phyloP scores from a whole-genome alignment of 2,888 invertebrate genomes.

The Drosophila maculinotata region DNA sequence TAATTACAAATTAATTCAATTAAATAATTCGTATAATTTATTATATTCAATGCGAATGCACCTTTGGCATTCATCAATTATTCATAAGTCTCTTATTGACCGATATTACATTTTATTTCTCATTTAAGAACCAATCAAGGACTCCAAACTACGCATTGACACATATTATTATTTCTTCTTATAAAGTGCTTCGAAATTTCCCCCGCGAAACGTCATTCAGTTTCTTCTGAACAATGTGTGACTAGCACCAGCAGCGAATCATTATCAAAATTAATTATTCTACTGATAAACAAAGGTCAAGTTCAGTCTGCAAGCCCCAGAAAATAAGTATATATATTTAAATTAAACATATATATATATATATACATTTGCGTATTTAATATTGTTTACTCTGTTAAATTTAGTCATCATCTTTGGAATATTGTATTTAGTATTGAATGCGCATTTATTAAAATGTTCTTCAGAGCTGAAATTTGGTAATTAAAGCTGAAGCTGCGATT shows the following conservation, averaged over 20 bases:
- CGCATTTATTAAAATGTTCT: conserved; percentile 8
- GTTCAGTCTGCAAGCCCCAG: conserved; percentile 7
- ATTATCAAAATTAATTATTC: conserved; percentile 26
- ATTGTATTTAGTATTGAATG: conserved; percentile 2
- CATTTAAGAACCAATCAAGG: conserved; percentile 32
- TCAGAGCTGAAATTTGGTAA: neutral
- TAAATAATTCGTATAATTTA: conserved; percentile 60
- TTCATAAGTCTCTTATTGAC: conserved; percentile 10
- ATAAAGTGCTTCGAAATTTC: conserved; percentile 11
- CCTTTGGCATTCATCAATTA: conserved; percentile 36
- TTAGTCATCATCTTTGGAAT: conserved; percentile 3
- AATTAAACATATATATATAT: neutral
- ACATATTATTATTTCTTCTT: conserved; percentile 10
- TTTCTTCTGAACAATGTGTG: conserved; percentile 37
- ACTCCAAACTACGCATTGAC: conserved; percentile 8
- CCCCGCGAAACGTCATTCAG: conserved; percentile 39
- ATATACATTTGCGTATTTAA: neutral
- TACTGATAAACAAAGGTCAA: conserved; percentile 40
- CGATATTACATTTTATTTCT: neutral
- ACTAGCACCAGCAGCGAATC: conserved; percentile 23
- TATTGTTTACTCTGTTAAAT: conserved; percentile 6
- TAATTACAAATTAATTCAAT: conserved; percentile 72
- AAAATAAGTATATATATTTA: neutral
- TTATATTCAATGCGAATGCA: conserved; percentile 40
- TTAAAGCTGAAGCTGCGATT: no score